Base-by-base conservation (phyloP, 2,113 vertebrate genomes). In the Tricholaema leucomelas region DNA sequence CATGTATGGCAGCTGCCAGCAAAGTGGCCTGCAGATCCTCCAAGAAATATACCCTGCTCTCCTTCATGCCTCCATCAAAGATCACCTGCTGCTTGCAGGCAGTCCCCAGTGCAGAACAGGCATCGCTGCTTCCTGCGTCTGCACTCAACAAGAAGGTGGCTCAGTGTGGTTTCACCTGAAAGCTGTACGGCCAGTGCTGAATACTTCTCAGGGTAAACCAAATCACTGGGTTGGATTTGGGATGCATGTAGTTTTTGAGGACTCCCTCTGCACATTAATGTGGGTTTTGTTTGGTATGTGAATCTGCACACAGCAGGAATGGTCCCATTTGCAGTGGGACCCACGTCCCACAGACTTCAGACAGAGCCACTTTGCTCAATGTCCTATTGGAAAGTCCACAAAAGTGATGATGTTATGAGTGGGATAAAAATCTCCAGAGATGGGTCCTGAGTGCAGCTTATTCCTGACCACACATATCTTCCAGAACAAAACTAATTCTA, bases 41-140 rank as follows among this genome's bases (percentile, higher is more conserved):
- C 25, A 10, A 63, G 65, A 74, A 60, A 46, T 0, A 44, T 5
- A 56, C 6, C 15, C 20, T 21, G 12, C 6, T 42, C 17, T 75
- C 59, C 35, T 63, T 36, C 55, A 27, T 28, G 28, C 31, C 61
- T 35, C 6, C 35, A 27, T 24, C 15, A 17, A 90, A 81, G 66
- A 75, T 36, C 44, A 36, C 35, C 38, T 63, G 55, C 67, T 64
- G 31, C n/a, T 72, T 58, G n/a, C 33, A 71, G 16, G 18, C 1
- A 3, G 16, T 25, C n/a, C 33, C 14, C 50, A 21, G 24, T 21
- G 0, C 0, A 71, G 24, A 46, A 73, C 1, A 0, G 30, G 70
- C 8, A 87, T 38, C 58, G 88, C 81, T 40, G 15, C 9, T 31
- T 67, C 42, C 13, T 6, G 3, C 9, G 7, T 30, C 48, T 58